Conservation (phyloP, 2,888 invertebrate species). For the Lasioglossum figueresi region DNA sequence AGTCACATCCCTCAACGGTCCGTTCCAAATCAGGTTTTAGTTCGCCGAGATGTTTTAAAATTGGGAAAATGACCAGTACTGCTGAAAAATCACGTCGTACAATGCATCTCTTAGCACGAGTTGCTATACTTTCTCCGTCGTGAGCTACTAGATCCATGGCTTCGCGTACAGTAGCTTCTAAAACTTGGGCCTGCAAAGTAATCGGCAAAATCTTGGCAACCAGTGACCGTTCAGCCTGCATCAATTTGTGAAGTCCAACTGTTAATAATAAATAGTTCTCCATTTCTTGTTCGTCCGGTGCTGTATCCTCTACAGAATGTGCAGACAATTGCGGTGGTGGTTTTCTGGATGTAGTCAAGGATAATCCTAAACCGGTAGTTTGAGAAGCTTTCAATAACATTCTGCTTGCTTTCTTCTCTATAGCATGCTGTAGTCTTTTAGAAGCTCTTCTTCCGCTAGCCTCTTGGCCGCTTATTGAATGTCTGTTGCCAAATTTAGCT, state of each 20-base stretch:
- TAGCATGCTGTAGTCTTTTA: slow-evolving; percentile 92
- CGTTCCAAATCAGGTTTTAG: slow-evolving; percentile 93
- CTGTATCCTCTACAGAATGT: slow-evolving; percentile 79
- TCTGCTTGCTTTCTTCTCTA: slow-evolving; percentile 89
- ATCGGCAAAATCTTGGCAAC: slow-evolving; percentile 94
- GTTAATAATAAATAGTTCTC: slow-evolving; percentile 93
- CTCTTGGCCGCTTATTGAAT: slow-evolving; percentile 85
- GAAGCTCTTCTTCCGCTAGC: slow-evolving; percentile 91
- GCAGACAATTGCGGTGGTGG: slow-evolving; percentile 81
- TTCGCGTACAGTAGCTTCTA: slow-evolving; percentile 92
- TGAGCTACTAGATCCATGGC: slow-evolving; percentile 93
- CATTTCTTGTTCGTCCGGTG: slow-evolving; percentile 90
- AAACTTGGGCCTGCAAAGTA: slow-evolving; percentile 92
- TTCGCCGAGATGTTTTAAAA: slow-evolving; percentile 90
- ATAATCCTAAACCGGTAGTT: slow-evolving; percentile 89
- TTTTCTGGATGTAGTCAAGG: slow-evolving; percentile 88
- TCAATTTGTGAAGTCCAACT: slow-evolving; percentile 92
- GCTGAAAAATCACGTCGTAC: slow-evolving; percentile 91
- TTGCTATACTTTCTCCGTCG: slow-evolving; percentile 94
- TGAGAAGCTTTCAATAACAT: slow-evolving; percentile 92
- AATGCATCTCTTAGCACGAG: slow-evolving; percentile 90
- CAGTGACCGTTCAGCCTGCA: slow-evolving; percentile 93
- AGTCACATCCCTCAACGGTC: slow-evolving; percentile 90
- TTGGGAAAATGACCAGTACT: slow-evolving; percentile 92
- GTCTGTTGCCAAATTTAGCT: slow-evolving; percentile 89